A percentile compares a stretch with the other conserved stretches of the same genome.
Conservation (phyloP, 1,140 invertebrate genomes). For the Tetranychus cinnabarinus region DNA sequence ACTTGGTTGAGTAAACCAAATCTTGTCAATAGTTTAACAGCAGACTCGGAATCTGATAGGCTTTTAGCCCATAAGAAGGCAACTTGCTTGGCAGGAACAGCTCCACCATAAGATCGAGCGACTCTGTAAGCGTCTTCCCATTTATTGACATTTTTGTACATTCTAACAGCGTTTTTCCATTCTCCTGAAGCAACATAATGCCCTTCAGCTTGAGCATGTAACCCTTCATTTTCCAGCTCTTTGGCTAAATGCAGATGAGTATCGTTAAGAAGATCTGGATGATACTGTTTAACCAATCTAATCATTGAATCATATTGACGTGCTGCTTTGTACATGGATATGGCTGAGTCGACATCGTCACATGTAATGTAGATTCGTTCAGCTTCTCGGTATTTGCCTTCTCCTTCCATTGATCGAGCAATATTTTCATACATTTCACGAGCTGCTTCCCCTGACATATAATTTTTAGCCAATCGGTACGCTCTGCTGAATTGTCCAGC, state of each 20-base stretch:
- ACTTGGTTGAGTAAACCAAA: slow-evolving; percentile 38
- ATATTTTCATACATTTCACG: slow-evolving; percentile 52
- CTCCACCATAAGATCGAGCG: slow-evolving; percentile 59
- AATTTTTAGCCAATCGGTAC: slow-evolving; percentile 40
- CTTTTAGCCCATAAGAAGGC: slow-evolving; percentile 79
- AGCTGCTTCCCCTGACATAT: slow-evolving; percentile 44
- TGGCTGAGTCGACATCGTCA: slow-evolving; percentile 67
- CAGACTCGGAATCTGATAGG: slow-evolving; percentile 56
- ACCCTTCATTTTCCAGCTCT: slow-evolving; percentile 57
- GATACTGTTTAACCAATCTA: slow-evolving; percentile 57
- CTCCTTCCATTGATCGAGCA: slow-evolving; percentile 42
- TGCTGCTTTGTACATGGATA: slow-evolving; percentile 77
- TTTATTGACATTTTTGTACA: slow-evolving; percentile 55
- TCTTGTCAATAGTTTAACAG: slow-evolving; percentile 61
- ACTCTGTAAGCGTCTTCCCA: slow-evolving; percentile 85
- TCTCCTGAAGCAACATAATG: slow-evolving; percentile 62
- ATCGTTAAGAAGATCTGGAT: slow-evolving; percentile 54
- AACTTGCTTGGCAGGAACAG: slow-evolving; percentile 55
- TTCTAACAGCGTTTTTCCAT: slow-evolving; percentile 74
- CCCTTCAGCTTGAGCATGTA: slow-evolving; percentile 65
- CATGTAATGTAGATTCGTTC: slow-evolving; percentile 76
- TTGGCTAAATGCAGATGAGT: slow-evolving; percentile 66
- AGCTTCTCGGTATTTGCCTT: slow-evolving; percentile 57
- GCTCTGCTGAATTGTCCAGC: slow-evolving; percentile 56
- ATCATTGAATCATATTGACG: slow-evolving; percentile 54